These are phyloP conservation scores for Mantis religiosa DNA, from an alignment of 2,888 invertebrate species.

Conservation along the genomic window DNA sequence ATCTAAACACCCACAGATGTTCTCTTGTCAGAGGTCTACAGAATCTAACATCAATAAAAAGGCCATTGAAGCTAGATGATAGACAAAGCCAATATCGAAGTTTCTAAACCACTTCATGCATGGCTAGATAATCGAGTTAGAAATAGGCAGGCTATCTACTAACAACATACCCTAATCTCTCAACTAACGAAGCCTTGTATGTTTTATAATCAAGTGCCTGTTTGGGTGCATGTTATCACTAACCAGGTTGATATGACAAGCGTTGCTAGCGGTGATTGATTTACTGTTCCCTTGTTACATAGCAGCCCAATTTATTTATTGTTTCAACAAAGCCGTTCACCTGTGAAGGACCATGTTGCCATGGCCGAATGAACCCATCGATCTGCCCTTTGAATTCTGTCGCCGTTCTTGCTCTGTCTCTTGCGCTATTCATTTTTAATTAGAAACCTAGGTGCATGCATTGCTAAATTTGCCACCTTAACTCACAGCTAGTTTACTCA, in stretches of 20 bases:
- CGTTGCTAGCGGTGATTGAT: not conserved
- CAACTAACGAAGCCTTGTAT: too few relatives aligned
- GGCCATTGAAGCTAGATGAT: too few relatives aligned
- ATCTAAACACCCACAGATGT: too few relatives aligned
- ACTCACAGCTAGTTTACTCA: not conserved
- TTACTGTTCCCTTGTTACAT: not conserved
- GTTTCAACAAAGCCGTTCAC: not conserved
- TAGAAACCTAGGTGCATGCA: not conserved
- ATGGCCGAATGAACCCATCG: not conserved
- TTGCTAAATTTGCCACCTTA: not conserved
- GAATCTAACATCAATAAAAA: too few relatives aligned
- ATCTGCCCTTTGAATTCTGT: not conserved
- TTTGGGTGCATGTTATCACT: not conserved
- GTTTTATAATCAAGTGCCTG: too few relatives aligned
- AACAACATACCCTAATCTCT: too few relatives aligned
- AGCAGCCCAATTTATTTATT: not conserved
- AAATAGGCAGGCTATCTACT: too few relatives aligned
- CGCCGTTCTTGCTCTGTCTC: not conserved
- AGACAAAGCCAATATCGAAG: too few relatives aligned
- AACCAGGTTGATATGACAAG: not conserved
- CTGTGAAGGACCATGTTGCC: not conserved
- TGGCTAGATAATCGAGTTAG: too few relatives aligned
- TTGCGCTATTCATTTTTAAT: not conserved
- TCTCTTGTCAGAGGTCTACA: too few relatives aligned
- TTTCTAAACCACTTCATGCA: too few relatives aligned